Base-by-base conservation (phyloP, 2,113 vertebrate species). In the Scolopax mira region DNA sequence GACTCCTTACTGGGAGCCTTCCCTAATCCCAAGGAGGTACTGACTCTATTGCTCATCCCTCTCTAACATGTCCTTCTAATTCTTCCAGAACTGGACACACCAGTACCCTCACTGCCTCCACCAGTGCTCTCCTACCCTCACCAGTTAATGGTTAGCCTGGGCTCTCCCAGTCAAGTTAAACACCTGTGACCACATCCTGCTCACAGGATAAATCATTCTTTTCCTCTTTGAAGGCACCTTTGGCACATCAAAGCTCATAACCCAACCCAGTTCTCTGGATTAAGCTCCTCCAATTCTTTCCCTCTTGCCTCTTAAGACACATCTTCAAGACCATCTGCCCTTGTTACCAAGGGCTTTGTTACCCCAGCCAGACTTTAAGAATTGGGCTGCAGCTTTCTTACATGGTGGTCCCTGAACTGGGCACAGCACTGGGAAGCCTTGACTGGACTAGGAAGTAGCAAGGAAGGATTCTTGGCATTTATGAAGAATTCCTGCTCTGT, bases 191-290 rank as follows among this genome's bases (percentile, higher is more conserved):
- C 49, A 42, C 62, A 60, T 70, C 74, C 60, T 66, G 64, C 81
- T 73, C 77, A 35, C 49, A 58, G 42, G 42, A 49, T 9, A 62
- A 85, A 33, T 48, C 75, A 49, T 48, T 49, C 71, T 75, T 33
- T 62, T 21, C 57, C 30, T 71, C 60, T 60, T 1, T 31, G 17
- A 74, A 82, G 82, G 54, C 49, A 41, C 17, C 73, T 88, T 30
- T n/a, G 79, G 52, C 15, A 31, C 1, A 0, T 31, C 66, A 46
- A 58, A 61, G 24, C 55, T 70, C 46, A 7, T 10, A 49, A 78
- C 7, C 8, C n/a, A 0, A 0, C 28, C 35, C 1, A 3, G 13
- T 33, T 24, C 46, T 57, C 49, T 2, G 7, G 11, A 52, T 33
- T 27, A 9, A 72, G 33, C 27, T 54, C 46, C 33, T 75, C 25